A percentile compares a stretch with the other conserved stretches of the same genome.
Evolutionary conservation across 1,140 invertebrate genomes (phyloP).

Genomic region (Zaprionus africanus): DNA sequence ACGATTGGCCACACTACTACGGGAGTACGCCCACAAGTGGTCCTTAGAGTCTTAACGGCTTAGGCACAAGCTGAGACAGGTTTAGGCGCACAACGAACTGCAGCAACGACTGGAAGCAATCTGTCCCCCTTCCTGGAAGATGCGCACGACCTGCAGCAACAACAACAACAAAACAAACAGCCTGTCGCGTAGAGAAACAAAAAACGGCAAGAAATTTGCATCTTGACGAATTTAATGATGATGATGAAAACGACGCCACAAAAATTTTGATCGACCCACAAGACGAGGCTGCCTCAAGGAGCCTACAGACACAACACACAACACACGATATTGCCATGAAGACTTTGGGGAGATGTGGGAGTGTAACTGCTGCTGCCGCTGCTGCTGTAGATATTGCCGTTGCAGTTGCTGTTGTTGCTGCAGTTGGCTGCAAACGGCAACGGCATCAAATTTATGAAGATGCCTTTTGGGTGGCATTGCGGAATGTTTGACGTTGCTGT

Average conservation of each 20-base stretch:
- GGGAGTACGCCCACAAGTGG: constrained; percentile 55
- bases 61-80: constrained; percentile 42
- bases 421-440: constrained; percentile 35
- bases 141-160: constrained; percentile 60
- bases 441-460: constrained; percentile 77
- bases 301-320: constrained; percentile 56
- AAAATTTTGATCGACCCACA: constrained; percentile 77
- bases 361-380: constrained; percentile 55
- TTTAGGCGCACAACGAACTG: constrained; percentile 36
- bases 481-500: constrained; percentile 79
- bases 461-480: constrained; percentile 80
- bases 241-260: constrained; percentile 73
- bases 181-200: constrained; percentile 7
- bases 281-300: constrained; percentile 69
- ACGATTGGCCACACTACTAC: neutral
- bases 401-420: constrained; percentile 31
- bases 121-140: constrained; percentile 61
- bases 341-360: constrained; percentile 70
- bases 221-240: constrained; percentile 83
- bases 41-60: constrained; percentile 54
- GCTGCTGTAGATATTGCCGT: constrained; percentile 34
- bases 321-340: constrained; percentile 68
- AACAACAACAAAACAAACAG: constrained; percentile 31
- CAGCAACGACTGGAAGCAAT: constrained; percentile 35
- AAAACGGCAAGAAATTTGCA: constrained; percentile 69